These are phyloP conservation scores for Thomomys bottae DNA, from an alignment of 2,113 vertebrate genomes.

Conservation along the genomic window DNA sequence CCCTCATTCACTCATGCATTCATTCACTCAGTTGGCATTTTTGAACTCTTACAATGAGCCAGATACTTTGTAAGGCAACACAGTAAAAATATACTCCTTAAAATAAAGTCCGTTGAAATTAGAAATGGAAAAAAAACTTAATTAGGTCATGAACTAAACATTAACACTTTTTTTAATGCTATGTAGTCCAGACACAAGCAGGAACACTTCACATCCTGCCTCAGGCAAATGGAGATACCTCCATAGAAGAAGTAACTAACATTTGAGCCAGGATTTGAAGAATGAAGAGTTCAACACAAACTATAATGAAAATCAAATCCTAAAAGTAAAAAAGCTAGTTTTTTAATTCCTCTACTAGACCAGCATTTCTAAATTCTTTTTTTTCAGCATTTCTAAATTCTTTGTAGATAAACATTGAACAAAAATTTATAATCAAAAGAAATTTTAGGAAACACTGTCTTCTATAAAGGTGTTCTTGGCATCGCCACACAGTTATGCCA, in stretches of 20 bases:
- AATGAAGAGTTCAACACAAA: not conserved
- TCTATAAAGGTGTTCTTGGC: constrained; percentile 11
- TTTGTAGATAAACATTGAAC: not conserved
- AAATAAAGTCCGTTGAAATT: constrained; percentile 27
- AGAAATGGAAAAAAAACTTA: constrained; percentile 18
- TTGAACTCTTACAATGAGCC: constrained; percentile 18
- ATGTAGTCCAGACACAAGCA: not conserved
- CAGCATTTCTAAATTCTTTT: constrained; percentile 6
- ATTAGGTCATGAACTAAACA: constrained; percentile 43
- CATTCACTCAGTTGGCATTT: not conserved
- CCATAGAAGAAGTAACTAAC: constrained; percentile 7
- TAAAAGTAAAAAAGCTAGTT: not conserved
- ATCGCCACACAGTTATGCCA: not conserved
- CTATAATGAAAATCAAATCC: constrained; percentile 39
- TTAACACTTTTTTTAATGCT: not conserved
- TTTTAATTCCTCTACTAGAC: not conserved
- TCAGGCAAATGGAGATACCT: not conserved
- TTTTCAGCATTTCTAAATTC: constrained; percentile 1
- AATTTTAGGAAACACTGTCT: constrained; percentile 26
- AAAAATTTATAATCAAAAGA: not conserved
- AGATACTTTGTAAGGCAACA: not conserved
- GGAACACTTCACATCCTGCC: not conserved
- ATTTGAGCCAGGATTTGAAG: not conserved
- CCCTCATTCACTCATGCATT: constrained; percentile 30
- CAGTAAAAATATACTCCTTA: constrained; percentile 11